phyloP scores from a whole-genome alignment of 2,797 vertebrate species.

The Aldrovandia affinis region DNA sequence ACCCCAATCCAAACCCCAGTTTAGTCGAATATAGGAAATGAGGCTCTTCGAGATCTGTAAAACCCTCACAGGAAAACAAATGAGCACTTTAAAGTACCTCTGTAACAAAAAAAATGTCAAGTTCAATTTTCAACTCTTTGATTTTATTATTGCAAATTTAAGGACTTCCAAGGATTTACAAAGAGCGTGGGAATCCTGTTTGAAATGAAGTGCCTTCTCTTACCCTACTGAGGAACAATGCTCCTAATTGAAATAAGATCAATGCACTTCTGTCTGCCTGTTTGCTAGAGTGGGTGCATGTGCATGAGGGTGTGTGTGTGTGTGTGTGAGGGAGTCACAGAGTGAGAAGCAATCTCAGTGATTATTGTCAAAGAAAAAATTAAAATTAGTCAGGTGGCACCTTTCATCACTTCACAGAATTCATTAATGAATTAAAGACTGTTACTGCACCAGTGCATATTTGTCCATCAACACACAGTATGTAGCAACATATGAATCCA shows the following conservation, averaged over 20 bases:
- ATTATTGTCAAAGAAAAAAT: not conserved
- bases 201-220: not conserved
- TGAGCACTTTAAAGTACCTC: not conserved
- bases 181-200: not conserved
- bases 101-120: not conserved
- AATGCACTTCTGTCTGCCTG: conserved; percentile 9
- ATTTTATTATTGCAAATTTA: not conserved
- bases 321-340: not conserved
- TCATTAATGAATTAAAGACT: not conserved
- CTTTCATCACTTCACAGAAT: not conserved
- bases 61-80: not conserved
- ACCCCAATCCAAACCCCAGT: not conserved
- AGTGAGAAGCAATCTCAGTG: not conserved
- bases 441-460: not conserved
- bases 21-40: not conserved
- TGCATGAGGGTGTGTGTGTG: not conserved
- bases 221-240: not conserved
- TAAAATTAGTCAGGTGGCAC: not conserved
- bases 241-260: not conserved
- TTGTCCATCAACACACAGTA: not conserved
- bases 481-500: not conserved
- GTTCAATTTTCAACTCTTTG: not conserved
- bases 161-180: not conserved
- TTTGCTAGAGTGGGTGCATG: not conserved
- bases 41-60: not conserved